Evolutionary conservation across 1,140 invertebrate genomes (phyloP), one percentile per base, ranked within the genome.

Genomic region (Leptinotarsa defecta): DNA sequence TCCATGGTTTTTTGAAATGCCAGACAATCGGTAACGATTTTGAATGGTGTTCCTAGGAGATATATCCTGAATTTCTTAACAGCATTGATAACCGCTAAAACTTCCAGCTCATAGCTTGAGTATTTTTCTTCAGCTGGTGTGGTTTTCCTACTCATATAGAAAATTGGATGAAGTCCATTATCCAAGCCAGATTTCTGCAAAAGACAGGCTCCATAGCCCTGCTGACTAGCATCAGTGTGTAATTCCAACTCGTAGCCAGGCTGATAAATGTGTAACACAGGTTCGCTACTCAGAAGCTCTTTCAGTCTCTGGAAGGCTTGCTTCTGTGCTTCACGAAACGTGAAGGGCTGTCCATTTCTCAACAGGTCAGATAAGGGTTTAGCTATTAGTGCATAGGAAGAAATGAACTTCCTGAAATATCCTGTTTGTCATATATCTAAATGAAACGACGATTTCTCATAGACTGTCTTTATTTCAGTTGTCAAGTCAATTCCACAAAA

Each of bases 61-160:
- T 88, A 91, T 17, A 84, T 76, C 74, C 85, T 69, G 77, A 89
- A 89, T 73, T 88, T 86, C 69, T 87, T 83, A 4, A 90, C 78
- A 1, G 86, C 86, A 80, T 83, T 83, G 4, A 89, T 81, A 13
- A 89, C 85, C 0, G 88, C 87, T 48, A 90, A 77, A 34, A 85
- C 85, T 82, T 90, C 69, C 86, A 87, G 71, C 83, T 86, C 11
- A 71, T 87, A 87, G 70, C 83, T 86, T 6, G 76, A 79, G 73
- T 87, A 89, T 57, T 82, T 82, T 69, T 76, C 57, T 79, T 86
- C 74, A 17, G 76, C 65, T n/a, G 63, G 27, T 11, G 77, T 77
- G 22, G 80, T 79, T 62, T 81, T 81, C 24, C 61, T 75, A 76
- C 88, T 86, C 82, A 80, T 83, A 73, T 77, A 79, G 83, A 85